Evolutionary conservation across 2,113 vertebrate genomes (phyloP).

Genomic region (Sinocyclocheilus maitianheensis): DNA sequence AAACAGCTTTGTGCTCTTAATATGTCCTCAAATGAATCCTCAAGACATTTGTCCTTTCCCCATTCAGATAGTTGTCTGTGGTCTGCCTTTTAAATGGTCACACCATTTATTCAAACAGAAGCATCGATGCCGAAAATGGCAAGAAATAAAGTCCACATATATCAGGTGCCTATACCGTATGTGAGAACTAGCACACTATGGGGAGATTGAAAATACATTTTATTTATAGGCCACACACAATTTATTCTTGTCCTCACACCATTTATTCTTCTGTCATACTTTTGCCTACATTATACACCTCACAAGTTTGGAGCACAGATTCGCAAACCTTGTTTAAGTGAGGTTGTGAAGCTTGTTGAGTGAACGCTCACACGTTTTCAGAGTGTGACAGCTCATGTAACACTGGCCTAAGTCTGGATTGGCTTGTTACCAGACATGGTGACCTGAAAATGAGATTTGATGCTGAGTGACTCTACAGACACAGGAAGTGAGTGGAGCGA

Average conservation of each 20-base stretch:
- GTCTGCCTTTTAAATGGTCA: not conserved
- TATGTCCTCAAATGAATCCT: not conserved
- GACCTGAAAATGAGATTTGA: slow-evolving; percentile 3
- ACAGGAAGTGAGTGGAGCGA: not conserved
- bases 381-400: not conserved
- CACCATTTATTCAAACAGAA: not conserved
- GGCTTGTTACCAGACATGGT: not conserved
- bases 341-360: not conserved
- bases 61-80: not conserved
- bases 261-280: not conserved
- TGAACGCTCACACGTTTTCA: not conserved
- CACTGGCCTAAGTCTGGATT: not conserved
- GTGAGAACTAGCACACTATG: not conserved
- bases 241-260: not conserved
- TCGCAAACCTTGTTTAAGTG: not conserved
- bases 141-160: not conserved
- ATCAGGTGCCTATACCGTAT: not conserved
- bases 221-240: not conserved
- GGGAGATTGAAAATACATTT: not conserved
- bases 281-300: not conserved
- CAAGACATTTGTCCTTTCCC: not conserved
- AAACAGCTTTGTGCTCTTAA: not conserved
- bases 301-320: not conserved
- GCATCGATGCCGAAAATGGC: not conserved
- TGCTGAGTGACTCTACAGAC: not conserved